Evolutionary conservation across 2,113 vertebrate species (phyloP), one percentile per base, ranked within the genome.

Genomic region (Rutilus rutilus): DNA sequence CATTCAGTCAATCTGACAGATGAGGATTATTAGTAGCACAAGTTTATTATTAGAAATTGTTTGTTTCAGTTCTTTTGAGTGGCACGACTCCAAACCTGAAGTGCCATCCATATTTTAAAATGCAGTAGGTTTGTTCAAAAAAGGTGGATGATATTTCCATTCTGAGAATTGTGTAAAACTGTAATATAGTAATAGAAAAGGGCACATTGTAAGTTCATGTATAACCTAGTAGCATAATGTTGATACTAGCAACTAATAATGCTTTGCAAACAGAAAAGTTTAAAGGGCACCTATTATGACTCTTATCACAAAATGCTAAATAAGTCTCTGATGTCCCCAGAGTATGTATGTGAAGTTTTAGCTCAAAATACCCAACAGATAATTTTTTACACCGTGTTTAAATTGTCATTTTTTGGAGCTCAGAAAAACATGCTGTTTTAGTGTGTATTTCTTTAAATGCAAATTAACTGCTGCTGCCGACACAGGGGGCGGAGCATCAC

Each of bases 211-310:
- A 36, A 71, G 9, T 71, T 42, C 9, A 71, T 73, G 9, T 42
- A 6, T 71, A 71, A 21, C 6, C 17, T 12, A 42, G 4, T 11
- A 23, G 36, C 1, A 2, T 42, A 42, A 42, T 73, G 69, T 73
- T 42, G 69, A 73, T 42, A 71, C 36, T 71, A 42, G 36, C 69
- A 73, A 42, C 69, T 73, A 42, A n/a, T 39, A 73, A 5, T 73
- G 36, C 36, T 71, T 71, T 71, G 67, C 4, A n/a, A 73, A 42
- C 36, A 73, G 6, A 19, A 12, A 42, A 23, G 36, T n/a, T 42
- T 39, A 23, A 6, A n/a, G n/a, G n/a, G n/a, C n/a, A n/a, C n/a
- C n/a, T n/a, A n/a, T n/a, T n/a, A n/a, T n/a, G n/a, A n/a, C n/a
- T n/a, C n/a, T n/a, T n/a, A n/a, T n/a, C n/a, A n/a, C n/a, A n/a